A percentile compares a stretch with the other conserved stretches of the same genome.
phyloP scores from a whole-genome alignment of 2,888 invertebrate genomes.

The Stenotaenia linearis region DNA sequence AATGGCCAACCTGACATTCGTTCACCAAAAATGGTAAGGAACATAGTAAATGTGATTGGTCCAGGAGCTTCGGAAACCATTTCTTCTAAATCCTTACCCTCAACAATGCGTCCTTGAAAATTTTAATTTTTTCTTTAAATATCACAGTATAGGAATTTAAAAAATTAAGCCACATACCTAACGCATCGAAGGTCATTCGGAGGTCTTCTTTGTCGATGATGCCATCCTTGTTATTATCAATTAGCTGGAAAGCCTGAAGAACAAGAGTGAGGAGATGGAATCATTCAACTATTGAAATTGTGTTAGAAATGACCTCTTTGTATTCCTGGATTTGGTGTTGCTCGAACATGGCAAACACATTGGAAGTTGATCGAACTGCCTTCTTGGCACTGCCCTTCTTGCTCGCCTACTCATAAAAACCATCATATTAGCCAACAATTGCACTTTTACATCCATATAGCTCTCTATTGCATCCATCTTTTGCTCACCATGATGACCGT shows the following conservation, averaged over 20 bases:
- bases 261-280: background rate
- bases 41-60: constrained; percentile 92
- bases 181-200: constrained; percentile 83
- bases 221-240: constrained; percentile 93
- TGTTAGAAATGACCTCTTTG: constrained; percentile 65
- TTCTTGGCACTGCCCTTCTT: constrained; percentile 55
- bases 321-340: constrained; percentile 94
- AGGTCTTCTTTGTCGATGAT: constrained; percentile 78
- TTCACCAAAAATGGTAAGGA: constrained; percentile 82
- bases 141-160: too few species aligned
- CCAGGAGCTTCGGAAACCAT: constrained; percentile 83
- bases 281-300: background rate
- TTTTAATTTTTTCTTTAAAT: background rate
- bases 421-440: background rate
- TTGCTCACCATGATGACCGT: background rate
- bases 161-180: constrained; percentile 52
- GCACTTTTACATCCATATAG: too few species aligned
- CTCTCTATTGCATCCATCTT: background rate
- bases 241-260: constrained; percentile 80
- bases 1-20: constrained; percentile 67
- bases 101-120: constrained; percentile 63
- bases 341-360: constrained; percentile 95
- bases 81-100: constrained; percentile 83
- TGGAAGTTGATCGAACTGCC: constrained; percentile 65
- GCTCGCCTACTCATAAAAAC: constrained; percentile 50